Conservation (phyloP, 2,888 invertebrate species). For the Andrena minutula region DNA sequence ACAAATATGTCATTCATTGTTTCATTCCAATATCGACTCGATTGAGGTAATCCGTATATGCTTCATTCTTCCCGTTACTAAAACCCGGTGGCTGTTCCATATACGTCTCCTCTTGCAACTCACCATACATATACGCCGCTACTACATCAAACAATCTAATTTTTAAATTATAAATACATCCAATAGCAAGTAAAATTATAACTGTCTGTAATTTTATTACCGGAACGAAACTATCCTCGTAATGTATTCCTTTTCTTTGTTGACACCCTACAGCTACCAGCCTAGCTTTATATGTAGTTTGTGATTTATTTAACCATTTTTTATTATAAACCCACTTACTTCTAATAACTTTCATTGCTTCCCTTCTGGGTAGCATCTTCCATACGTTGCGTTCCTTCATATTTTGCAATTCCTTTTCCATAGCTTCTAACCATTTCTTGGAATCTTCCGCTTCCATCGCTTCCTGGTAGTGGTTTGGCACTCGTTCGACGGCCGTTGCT, state of each 20-base stretch:
- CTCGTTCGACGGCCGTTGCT: background rate
- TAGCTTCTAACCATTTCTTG: background rate
- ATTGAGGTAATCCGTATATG: too few species aligned
- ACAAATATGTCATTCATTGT: too few species aligned
- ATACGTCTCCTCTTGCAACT: background rate
- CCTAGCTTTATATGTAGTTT: background rate
- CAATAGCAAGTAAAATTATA: background rate
- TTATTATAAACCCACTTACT: background rate
- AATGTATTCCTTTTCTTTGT: background rate
- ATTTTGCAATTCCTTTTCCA: background rate
- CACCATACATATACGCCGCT: background rate
- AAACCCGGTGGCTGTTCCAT: background rate
- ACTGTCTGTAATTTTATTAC: background rate
- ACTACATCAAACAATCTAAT: background rate
- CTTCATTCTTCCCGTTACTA: too few species aligned
- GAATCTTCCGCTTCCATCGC: background rate
- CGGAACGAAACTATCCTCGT: background rate
- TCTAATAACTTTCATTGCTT: background rate
- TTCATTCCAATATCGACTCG: too few species aligned
- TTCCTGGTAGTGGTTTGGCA: background rate
- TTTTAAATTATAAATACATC: background rate
- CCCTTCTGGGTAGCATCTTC: background rate
- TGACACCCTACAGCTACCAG: background rate
- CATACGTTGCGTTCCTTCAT: background rate
- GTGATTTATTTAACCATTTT: background rate